Evolutionary conservation across 2,113 vertebrate genomes (phyloP).

Genomic region (Oceanites oceanicus): DNA sequence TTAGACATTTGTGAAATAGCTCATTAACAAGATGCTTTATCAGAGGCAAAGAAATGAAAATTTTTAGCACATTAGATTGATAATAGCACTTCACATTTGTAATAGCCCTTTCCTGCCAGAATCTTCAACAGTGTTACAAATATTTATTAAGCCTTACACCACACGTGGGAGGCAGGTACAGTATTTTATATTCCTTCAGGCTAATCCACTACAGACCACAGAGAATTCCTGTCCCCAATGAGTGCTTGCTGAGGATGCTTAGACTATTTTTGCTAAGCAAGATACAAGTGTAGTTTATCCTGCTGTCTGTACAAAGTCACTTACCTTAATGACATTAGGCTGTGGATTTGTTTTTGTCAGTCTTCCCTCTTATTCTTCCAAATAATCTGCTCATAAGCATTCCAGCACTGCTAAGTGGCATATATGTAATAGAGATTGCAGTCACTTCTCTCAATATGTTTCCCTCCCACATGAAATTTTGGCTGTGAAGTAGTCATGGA

Average conservation of each 20-base stretch:
- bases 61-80: conserved; percentile 18
- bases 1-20: conserved; percentile 22
- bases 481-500: background rate
- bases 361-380: background rate
- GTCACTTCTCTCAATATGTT: background rate
- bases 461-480: background rate
- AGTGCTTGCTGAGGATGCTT: background rate
- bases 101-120: background rate
- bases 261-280: background rate
- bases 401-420: background rate
- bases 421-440: background rate
- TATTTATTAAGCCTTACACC: background rate
- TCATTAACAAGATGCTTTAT: conserved; percentile 3
- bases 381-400: background rate
- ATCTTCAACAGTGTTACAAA: background rate
- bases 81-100: background rate
- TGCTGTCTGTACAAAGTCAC: background rate
- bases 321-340: background rate
- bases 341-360: background rate
- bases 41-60: conserved; percentile 4
- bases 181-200: background rate
- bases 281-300: background rate
- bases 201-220: background rate
- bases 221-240: background rate
- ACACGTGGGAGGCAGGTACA: background rate